A percentile compares a stretch with the other conserved stretches of the same genome.
These are phyloP conservation scores for Myodes glareolus DNA, from an alignment of 2,113 vertebrate species.

Conservation along the genomic window DNA sequence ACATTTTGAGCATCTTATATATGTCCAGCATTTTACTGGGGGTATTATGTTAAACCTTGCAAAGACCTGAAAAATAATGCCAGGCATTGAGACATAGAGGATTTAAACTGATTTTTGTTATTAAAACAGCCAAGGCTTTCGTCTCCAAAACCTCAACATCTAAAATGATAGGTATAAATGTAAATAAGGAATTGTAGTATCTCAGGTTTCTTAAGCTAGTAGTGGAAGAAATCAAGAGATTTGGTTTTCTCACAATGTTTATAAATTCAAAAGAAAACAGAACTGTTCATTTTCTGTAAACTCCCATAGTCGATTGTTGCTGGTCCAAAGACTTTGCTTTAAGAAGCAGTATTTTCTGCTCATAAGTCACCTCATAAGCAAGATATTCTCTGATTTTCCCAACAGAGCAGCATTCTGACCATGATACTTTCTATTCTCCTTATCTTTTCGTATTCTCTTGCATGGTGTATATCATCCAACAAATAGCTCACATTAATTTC, in stretches of 20 bases:
- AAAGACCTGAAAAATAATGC: background rate
- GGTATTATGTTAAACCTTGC: background rate
- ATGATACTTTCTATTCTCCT: background rate
- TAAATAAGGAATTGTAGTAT: slow-evolving; percentile 11
- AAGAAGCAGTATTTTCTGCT: slow-evolving; percentile 30
- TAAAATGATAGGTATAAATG: background rate
- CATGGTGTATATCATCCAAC: background rate
- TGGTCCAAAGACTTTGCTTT: background rate
- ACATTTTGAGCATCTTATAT: background rate
- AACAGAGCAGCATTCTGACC: background rate
- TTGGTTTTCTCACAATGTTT: background rate
- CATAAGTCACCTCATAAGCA: background rate
- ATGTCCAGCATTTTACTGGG: background rate
- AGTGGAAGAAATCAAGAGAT: background rate
- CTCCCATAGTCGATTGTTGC: background rate
- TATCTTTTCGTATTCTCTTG: background rate
- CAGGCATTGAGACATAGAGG: background rate
- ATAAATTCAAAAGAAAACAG: background rate
- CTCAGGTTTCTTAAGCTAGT: background rate
- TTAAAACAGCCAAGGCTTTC: slow-evolving; percentile 19
- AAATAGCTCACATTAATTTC: background rate
- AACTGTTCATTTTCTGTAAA: background rate
- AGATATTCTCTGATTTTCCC: background rate
- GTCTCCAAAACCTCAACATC: slow-evolving; percentile 29
- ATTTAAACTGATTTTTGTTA: slow-evolving; percentile 45